phyloP scores from a whole-genome alignment of 2,113 vertebrate genomes.

The Ivindomyrus marchei region DNA sequence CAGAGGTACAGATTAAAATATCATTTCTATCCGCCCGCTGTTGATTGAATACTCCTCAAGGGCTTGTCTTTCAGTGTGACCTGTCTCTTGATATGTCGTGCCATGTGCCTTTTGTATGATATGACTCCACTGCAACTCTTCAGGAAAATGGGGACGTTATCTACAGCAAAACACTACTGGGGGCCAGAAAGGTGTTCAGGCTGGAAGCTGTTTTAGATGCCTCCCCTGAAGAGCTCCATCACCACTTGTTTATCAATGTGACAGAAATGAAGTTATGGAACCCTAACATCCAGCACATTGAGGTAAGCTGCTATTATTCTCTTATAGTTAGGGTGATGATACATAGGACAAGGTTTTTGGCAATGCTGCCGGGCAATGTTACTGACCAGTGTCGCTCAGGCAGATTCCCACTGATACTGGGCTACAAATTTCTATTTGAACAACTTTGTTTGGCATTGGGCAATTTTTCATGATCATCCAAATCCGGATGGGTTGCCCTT shows the following conservation, averaged over 20 bases:
- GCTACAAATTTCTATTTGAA: neutral
- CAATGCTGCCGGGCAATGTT: neutral
- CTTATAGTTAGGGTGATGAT: neutral
- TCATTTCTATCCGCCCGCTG: neutral
- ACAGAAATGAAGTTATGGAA: slow-evolving; percentile 73
- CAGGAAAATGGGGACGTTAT: slow-evolving; percentile 55
- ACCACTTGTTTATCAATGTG: slow-evolving; percentile 57
- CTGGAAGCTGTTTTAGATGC: slow-evolving; percentile 60
- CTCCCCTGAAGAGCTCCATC: slow-evolving; percentile 51
- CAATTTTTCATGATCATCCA: too few relatives aligned
- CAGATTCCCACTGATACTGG: neutral
- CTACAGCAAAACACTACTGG: slow-evolving; percentile 53
- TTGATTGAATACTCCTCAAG: neutral
- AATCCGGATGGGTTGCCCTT: neutral
- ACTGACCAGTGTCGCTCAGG: neutral
- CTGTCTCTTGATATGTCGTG: neutral
- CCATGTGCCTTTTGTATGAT: neutral
- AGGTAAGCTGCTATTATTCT: slow-evolving; percentile 43
- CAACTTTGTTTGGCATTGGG: neutral
- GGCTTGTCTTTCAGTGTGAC: neutral
- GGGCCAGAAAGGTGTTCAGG: slow-evolving; percentile 61
- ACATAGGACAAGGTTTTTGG: neutral
- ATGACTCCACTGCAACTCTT: neutral
- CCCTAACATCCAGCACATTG: slow-evolving; percentile 55
- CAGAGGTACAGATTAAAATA: slow-evolving; percentile 45